These are phyloP conservation scores for Ormyrus labotus DNA, from an alignment of 2,888 invertebrate genomes.

Conservation along the genomic window DNA sequence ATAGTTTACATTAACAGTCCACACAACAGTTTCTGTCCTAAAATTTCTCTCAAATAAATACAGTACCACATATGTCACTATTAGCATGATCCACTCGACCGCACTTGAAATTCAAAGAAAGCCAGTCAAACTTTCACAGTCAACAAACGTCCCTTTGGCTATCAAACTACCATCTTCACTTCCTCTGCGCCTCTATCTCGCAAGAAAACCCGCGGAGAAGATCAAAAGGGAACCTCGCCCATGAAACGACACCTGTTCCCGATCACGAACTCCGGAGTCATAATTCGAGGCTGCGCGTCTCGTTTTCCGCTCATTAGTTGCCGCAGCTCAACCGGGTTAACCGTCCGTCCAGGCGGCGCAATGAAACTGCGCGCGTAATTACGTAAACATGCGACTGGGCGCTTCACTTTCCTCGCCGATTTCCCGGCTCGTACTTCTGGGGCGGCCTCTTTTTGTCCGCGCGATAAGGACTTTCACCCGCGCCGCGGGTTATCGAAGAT, in stretches of 20 bases:
- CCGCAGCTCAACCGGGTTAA: slow-evolving; percentile 18
- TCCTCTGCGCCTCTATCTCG: background rate
- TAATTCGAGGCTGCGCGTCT: background rate
- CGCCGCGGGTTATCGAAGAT: too few species aligned
- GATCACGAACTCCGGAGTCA: background rate
- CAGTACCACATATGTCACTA: too few species aligned
- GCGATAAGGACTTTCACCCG: too few species aligned
- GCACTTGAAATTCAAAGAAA: background rate
- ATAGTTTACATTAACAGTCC: too few species aligned
- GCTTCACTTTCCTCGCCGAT: slow-evolving; percentile 16
- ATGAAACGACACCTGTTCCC: slow-evolving; percentile 2
- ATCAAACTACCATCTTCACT: background rate
- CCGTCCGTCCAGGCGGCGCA: slow-evolving; percentile 4
- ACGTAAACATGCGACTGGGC: slow-evolving; percentile 23
- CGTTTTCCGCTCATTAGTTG: slow-evolving; percentile 18
- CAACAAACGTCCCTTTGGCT: background rate
- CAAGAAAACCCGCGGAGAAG: background rate
- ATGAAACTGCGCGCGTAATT: slow-evolving; percentile 24
- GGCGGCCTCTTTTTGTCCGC: slow-evolving; percentile 6
- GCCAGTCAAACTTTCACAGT: background rate
- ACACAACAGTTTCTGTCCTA: too few species aligned
- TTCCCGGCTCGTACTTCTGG: slow-evolving; percentile 17
- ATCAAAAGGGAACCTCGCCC: background rate
- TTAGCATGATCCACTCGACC: too few species aligned
- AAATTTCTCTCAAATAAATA: too few species aligned